Evolutionary conservation across 2,888 invertebrate genomes (phyloP), one percentile per base, ranked within the genome.

Genomic region (Anodontia alba): DNA sequence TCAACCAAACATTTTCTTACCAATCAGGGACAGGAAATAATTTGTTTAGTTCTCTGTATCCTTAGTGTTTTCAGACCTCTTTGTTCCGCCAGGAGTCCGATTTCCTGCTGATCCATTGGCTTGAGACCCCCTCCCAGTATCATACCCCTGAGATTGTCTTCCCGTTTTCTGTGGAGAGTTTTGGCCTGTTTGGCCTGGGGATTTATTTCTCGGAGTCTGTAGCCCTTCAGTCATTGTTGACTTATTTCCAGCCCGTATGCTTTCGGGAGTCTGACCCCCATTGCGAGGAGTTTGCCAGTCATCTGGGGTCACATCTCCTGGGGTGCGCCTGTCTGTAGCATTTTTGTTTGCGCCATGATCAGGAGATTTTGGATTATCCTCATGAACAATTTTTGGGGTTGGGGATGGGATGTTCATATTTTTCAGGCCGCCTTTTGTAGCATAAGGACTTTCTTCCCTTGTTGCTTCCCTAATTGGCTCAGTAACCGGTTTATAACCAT

Each of bases 381-480:
- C 43, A 31, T 62, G 66, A n/a, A 33, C 76, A 31, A 57, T 62
- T 71, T 78, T 83, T 23, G 79, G 80, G 15, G 83, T 80, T 12
- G 86, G 83, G n/a, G 83, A 83, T 15, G 73, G 81, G 3, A 78
- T 73, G 31, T 83, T 82, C 79, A 80, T 83, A 67, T 82, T 84
- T 73, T 80, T 84, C 17, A 84, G 54, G n/a, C 76, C 74, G 2
- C 79, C 79, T 42, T 81, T 77, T 33, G 73, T 78, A 10, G 83
- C 75, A 78, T 81, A 87, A n/a, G 84, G 84, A 67, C 87, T 84
- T 57, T 79, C 84, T 73, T 79, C 80, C 42, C 82, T 78, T 15
- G 76, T 70, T 70, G 77, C 84, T 43, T 84, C 84, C 33, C 66
- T 74, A 8, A 81, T 83, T 1, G 81, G 79, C 15, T 79, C 62